Evolutionary conservation across 2,797 vertebrate species (phyloP), one percentile per base, ranked within the genome.

Genomic region (Pteropus rufus): DNA sequence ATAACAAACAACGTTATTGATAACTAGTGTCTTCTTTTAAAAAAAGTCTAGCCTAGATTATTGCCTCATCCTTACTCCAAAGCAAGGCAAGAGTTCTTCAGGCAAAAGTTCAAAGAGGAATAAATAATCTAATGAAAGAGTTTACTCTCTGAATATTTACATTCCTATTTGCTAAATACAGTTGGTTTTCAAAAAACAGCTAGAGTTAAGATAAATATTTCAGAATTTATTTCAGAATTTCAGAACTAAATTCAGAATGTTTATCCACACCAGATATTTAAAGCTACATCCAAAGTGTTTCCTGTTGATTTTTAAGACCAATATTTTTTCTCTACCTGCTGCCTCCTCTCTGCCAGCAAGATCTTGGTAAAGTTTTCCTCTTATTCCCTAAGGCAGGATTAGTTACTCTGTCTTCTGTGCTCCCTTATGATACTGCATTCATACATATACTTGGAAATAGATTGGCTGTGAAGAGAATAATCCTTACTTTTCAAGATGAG

Each of bases 61-160:
- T 65, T 86, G 11, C 7, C 52, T 76, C 26, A n/a, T 91, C 10
- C 46, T 52, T 73, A 46, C 7, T 70, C 3, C 44, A 24, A 85
- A 65, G 26, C 19, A 64, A 69, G 23, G 15, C 56, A 89, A 90
- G 29, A 54, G 14, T 75, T 93, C 41, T 82, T 89, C 24, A 64
- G 62, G 65, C 67, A 60, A 73, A 83, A 54, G 34, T 44, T 72
- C 60, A 75, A 0, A 52, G 52, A 70, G 34, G 75, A 94, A 82
- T 72, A 75, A 86, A 72, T 67, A 56, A 54, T 82, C 8, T 44
- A 79, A 95, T 44, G 31, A 87, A 75, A 84, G 31, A 65, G 12
- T 52, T 54, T 92, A 21, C 87, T 89, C 49, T 76, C 29, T 29
- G 76, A 93, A 60, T 91, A 72, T 92, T 97, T 93, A 72, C 84